These are phyloP conservation scores for Suncus etruscus DNA, from an alignment of 2,113 vertebrate genomes.

Conservation along the genomic window DNA sequence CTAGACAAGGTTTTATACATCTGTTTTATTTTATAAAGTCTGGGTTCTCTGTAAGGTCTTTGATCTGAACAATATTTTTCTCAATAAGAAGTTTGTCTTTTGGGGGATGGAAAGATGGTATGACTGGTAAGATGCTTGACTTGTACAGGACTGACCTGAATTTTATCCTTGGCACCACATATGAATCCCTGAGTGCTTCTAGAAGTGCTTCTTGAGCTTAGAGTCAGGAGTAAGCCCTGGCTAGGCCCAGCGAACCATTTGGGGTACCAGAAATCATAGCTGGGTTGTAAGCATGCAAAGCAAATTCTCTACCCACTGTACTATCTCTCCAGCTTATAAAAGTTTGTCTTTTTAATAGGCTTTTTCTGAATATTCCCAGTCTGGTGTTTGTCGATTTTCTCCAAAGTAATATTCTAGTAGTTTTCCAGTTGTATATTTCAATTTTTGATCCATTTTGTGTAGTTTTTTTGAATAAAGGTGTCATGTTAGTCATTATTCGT, in stretches of 20 bases:
- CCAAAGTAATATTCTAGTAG: background rate
- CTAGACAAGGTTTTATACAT: background rate
- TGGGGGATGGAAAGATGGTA: background rate
- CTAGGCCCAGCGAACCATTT: too few relatives aligned
- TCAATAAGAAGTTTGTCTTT: too few relatives aligned
- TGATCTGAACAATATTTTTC: too few relatives aligned
- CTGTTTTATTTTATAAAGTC: background rate
- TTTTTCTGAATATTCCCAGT: background rate
- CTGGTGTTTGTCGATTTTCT: background rate
- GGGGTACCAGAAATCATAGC: too few relatives aligned
- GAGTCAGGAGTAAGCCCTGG: too few relatives aligned
- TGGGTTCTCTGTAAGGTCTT: background rate
- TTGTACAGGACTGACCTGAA: too few relatives aligned
- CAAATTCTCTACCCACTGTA: background rate
- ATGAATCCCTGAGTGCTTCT: too few relatives aligned
- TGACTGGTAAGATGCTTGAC: too few relatives aligned
- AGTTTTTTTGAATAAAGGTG: background rate
- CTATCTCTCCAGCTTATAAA: background rate
- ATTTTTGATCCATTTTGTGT: background rate
- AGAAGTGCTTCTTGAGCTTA: too few relatives aligned
- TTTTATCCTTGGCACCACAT: too few relatives aligned
- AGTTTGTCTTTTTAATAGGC: background rate
- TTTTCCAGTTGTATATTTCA: background rate
- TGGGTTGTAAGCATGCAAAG: too few relatives aligned
- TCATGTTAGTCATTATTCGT: background rate